phyloP scores from a whole-genome alignment of 1,140 invertebrate species.

The Bombus haemorrhoidalis region DNA sequence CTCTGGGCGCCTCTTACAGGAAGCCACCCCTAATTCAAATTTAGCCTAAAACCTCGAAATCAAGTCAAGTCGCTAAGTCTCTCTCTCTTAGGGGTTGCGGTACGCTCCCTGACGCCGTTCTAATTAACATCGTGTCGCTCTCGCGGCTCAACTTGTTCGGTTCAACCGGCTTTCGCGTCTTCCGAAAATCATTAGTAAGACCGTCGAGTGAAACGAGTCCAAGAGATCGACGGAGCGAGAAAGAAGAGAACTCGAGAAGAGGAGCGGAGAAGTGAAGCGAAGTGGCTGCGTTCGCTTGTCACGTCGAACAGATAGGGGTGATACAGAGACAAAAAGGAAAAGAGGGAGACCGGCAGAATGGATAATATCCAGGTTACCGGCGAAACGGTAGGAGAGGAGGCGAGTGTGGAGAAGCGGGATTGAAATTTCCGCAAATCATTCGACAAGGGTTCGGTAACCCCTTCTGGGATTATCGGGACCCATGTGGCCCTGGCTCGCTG shows the following conservation, averaged over 20 bases:
- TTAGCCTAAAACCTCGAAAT: slow-evolving; percentile 76
- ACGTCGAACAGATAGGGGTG: slow-evolving; percentile 23
- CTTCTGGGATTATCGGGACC: slow-evolving; percentile 78
- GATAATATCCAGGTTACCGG: slow-evolving; percentile 37
- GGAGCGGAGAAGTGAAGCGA: slow-evolving; percentile 22
- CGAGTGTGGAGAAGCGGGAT: slow-evolving; percentile 56
- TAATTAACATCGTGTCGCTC: slow-evolving; percentile 78
- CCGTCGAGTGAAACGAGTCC: not conserved
- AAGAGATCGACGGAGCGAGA: slow-evolving; percentile 17
- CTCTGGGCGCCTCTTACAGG: slow-evolving; percentile 47
- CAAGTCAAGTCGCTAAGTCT: slow-evolving; percentile 76
- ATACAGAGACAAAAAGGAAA: not conserved
- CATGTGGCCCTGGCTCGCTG: slow-evolving; percentile 78
- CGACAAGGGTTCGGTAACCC: slow-evolving; percentile 30
- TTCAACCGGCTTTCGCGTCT: slow-evolving; percentile 56
- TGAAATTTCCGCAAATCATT: slow-evolving; percentile 80
- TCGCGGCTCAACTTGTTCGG: slow-evolving; percentile 68
- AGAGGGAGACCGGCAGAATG: not conserved
- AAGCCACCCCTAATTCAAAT: slow-evolving; percentile 69
- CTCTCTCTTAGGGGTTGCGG: slow-evolving; percentile 44
- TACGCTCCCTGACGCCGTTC: slow-evolving; percentile 64
- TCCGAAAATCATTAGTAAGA: slow-evolving; percentile 71
- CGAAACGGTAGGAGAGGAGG: not conserved
- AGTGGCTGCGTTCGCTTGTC: slow-evolving; percentile 25
- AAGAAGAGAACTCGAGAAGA: slow-evolving; percentile 18